Evolutionary conservation across 2,797 vertebrate species (phyloP).

Genomic region (Hemitrygon akajei): DNA sequence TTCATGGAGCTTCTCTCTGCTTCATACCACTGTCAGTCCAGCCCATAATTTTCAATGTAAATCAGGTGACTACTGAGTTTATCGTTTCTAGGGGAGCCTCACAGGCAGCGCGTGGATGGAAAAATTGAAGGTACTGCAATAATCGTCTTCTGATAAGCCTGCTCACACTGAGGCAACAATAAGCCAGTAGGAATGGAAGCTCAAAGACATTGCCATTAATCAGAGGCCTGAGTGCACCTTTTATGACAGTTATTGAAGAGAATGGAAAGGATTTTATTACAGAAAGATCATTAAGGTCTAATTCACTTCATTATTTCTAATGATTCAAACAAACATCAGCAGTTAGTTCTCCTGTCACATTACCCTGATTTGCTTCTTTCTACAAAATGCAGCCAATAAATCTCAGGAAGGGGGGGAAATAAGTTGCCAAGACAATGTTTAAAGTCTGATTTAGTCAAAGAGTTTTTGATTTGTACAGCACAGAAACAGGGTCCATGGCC

Average conservation of each 20-base stretch:
- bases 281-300: neutral
- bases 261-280: neutral
- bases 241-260: neutral
- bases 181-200: neutral
- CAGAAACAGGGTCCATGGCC: no score
- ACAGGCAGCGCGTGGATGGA: neutral
- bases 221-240: neutral
- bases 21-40: neutral
- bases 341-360: no score
- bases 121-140: neutral
- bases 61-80: neutral
- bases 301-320: neutral
- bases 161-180: neutral
- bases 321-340: neutral
- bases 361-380: neutral
- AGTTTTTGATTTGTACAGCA: no score
- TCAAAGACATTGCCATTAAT: neutral
- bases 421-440: neutral
- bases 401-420: neutral
- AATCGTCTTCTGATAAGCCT: neutral
- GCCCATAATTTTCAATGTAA: neutral
- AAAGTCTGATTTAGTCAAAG: no score
- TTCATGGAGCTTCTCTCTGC: neutral
- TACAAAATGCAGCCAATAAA: neutral
- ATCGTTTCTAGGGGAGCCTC: neutral